Conservation (phyloP, 2,113 vertebrate genomes). For the Scophthalmus maximus region DNA sequence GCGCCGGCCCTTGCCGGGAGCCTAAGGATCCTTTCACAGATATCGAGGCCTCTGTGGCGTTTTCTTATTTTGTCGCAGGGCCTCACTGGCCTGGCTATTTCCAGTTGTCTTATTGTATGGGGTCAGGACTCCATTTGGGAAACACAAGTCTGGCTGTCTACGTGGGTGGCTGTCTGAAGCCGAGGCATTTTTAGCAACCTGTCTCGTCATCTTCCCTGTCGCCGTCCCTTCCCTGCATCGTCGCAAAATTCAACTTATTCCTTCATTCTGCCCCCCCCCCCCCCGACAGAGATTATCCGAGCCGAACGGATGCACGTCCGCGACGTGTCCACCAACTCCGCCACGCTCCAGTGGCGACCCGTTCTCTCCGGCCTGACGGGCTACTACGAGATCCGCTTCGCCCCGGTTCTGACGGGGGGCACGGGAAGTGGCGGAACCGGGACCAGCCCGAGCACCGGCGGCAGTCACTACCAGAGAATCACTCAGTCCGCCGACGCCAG, state of each 20-base stretch:
- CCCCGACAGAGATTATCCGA: conserved; percentile 85
- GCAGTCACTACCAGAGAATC: conserved; percentile 67
- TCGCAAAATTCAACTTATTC: no score
- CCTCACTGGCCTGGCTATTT: conserved; percentile 70
- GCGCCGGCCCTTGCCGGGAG: conserved; percentile 21
- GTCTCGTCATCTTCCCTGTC: conserved; percentile 9
- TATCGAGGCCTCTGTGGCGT: conserved; percentile 43
- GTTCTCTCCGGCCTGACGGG: conserved; percentile 83
- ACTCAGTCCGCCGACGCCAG: conserved; percentile 82
- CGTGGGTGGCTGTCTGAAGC: conserved; percentile 49
- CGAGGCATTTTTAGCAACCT: conserved; percentile 42
- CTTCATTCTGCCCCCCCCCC: neutral
- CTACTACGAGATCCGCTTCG: conserved; percentile 86
- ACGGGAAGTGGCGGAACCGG: conserved; percentile 5
- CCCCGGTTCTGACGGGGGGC: conserved; percentile 56
- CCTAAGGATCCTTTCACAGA: conserved; percentile 33
- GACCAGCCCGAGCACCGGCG: conserved; percentile 73
- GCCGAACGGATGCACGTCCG: conserved; percentile 85
- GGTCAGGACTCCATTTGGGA: conserved; percentile 58
- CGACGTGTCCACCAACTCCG: conserved; percentile 85
- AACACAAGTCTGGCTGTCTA: conserved; percentile 51
- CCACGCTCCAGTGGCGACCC: conserved; percentile 88
- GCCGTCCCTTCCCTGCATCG: conserved; percentile 4
- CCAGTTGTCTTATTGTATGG: conserved; percentile 58
- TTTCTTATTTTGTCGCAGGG: conserved; percentile 56